Evolutionary conservation across 2,797 vertebrate genomes (phyloP).

Genomic region (Coregonus suidteri): DNA sequence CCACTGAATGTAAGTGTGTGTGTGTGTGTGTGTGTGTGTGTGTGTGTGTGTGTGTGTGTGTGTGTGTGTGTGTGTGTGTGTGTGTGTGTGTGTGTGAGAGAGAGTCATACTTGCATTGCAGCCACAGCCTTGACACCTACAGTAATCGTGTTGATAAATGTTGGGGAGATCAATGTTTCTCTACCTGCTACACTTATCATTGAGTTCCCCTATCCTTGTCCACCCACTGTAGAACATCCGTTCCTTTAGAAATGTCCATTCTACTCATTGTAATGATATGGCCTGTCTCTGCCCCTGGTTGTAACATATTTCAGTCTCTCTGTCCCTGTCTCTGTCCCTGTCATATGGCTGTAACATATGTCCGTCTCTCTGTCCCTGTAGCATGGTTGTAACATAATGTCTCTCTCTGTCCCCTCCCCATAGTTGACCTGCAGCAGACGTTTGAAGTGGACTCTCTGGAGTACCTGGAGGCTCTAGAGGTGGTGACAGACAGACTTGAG

Average conservation of each 20-base stretch:
- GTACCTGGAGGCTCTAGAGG: constrained; percentile 88
- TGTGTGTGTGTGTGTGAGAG: constrained; percentile 4
- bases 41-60: background rate
- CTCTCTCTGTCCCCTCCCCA: constrained; percentile 52
- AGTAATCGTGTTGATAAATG: background rate
- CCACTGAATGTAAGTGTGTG: constrained; percentile 16
- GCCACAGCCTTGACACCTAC: background rate
- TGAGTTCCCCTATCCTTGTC: too few relatives aligned
- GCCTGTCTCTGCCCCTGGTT: too few relatives aligned
- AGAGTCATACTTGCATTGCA: background rate
- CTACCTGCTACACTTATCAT: background rate
- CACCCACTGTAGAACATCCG: too few relatives aligned
- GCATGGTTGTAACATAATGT: constrained; percentile 90
- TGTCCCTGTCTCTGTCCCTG: background rate
- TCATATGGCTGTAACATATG: background rate
- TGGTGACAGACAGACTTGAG: constrained; percentile 85
- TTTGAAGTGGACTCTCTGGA: constrained; percentile 91
- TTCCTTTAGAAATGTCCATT: too few relatives aligned
- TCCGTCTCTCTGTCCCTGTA: constrained; percentile 85
- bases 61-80: background rate
- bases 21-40: constrained; percentile 4
- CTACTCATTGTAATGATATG: too few relatives aligned
- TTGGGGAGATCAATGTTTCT: constrained; percentile 13
- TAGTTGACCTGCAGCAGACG: constrained; percentile 89
- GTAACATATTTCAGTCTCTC: too few relatives aligned